Base-by-base conservation (phyloP, 2,888 invertebrate genomes). In the Zhengitettix transpicula region DNA sequence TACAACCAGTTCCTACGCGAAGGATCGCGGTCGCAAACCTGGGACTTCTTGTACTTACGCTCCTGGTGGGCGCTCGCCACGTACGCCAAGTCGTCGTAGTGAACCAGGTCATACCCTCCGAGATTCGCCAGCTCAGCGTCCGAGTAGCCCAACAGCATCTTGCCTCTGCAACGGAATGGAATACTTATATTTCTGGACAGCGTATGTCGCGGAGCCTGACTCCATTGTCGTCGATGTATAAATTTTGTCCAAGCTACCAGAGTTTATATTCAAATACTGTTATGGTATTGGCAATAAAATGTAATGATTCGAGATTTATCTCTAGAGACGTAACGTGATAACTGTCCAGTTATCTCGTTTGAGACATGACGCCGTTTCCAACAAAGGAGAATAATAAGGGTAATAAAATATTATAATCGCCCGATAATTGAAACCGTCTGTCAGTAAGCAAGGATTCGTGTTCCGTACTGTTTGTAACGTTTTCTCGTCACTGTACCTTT, bases 11-110 rank as follows among this genome's bases (percentile, higher is more conserved):
- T 28, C 28, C 28, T 28, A 28, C 28, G 28, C 7, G 28, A 28
- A 28, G 28, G 28, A 2, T 28, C 28, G 47, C 5, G 47, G 47
- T 47, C n/a, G 47, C n/a, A 47, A 7, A 7, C 28, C 28, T 28
- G 28, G 7, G 28, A 28, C n/a, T n/a, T 9, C 10, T 12, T 52
- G 40, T 72, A 78, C 93, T 89, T 80, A 98, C 98, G 81, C 84
- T 99, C 98, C 81, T 97, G 96, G 76, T 99, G 99, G 64, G 99
- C 98, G 69, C 95, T 95, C 41, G 98, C 94, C 55, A 98, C 95
- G 71, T 97, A 99, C 1, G 91, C 90, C 66, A 98, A 79, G 74
- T 99, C 99, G 70, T 98, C 97, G 69, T 91, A 96, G 77, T 99
- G 99, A 65, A 99, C 92, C 68, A 99, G 80, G 75, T 95, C 93